Evolutionary conservation across 2,113 vertebrate species (phyloP).

Genomic region (Hydrolagus affinis): DNA sequence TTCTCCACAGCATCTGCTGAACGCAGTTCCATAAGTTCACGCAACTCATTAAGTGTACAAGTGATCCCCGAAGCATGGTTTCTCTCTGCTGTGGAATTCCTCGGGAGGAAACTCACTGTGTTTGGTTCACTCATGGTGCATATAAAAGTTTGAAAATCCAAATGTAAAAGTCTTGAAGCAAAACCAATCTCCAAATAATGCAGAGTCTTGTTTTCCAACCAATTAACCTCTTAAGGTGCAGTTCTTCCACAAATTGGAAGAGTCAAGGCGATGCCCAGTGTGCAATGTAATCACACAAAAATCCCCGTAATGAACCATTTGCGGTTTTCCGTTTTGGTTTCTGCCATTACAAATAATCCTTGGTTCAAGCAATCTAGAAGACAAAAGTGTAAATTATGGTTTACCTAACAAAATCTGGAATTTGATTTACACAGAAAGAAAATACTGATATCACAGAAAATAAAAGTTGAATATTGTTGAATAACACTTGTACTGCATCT

Average conservation of each 20-base stretch:
- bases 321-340: slow-evolving; percentile 13
- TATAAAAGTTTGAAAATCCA: slow-evolving; percentile 38
- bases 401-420: not conserved
- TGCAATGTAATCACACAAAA: slow-evolving; percentile 34
- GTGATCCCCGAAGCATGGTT: slow-evolving; percentile 90
- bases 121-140: slow-evolving; percentile 93
- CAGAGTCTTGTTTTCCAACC: slow-evolving; percentile 62
- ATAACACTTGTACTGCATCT: no score
- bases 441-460: not conserved
- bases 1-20: slow-evolving; percentile 81
- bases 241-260: slow-evolving; percentile 71
- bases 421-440: not conserved
- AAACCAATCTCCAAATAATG: slow-evolving; percentile 57
- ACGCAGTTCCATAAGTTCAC: slow-evolving; percentile 93
- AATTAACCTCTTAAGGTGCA: slow-evolving; percentile 73
- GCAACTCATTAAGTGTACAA: slow-evolving; percentile 82
- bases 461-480: not conserved
- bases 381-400: slow-evolving; percentile 8
- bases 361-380: slow-evolving; percentile 2
- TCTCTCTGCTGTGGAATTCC: slow-evolving; percentile 82
- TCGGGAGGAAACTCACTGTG: slow-evolving; percentile 77
- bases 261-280: slow-evolving; percentile 62
- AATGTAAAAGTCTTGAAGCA: slow-evolving; percentile 47
- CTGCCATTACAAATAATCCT: not conserved
- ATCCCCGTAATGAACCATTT: not conserved